phyloP scores from a whole-genome alignment of 2,113 vertebrate species.

The Platichthys stellatus region DNA sequence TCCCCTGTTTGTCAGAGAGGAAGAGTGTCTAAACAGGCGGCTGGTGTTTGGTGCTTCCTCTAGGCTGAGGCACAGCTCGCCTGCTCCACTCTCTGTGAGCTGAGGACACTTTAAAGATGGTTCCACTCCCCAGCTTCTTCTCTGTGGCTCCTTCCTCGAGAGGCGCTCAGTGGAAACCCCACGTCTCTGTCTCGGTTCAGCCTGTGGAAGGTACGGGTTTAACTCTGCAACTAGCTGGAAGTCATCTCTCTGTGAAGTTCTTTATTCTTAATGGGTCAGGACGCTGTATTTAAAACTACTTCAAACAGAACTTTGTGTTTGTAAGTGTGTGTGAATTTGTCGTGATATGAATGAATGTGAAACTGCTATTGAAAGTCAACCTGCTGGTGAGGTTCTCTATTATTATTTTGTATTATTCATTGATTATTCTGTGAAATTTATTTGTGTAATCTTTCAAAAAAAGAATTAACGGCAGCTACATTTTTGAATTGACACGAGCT shows the following conservation, averaged over 20 bases:
- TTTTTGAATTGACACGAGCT: neutral
- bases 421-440: neutral
- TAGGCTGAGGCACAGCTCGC: too few relatives aligned
- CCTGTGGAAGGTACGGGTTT: constrained; percentile 18
- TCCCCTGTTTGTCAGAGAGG: constrained; percentile 33
- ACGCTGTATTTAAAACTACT: too few relatives aligned
- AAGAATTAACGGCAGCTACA: neutral
- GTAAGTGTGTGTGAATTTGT: too few relatives aligned
- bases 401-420: neutral
- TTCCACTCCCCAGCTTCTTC: neutral
- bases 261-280: neutral
- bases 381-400: neutral
- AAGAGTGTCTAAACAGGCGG: constrained; percentile 32
- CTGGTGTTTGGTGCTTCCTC: constrained; percentile 37
- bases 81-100: neutral
- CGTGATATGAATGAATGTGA: neutral
- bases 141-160: neutral
- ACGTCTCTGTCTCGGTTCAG: neutral
- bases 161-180: neutral
- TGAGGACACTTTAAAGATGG: constrained; percentile 1
- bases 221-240: too few relatives aligned
- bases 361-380: neutral
- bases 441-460: neutral
- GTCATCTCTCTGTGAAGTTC: neutral
- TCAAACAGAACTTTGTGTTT: too few relatives aligned